Percentiles rank a stretch among this genome's conserved stretches.
phyloP scores from a whole-genome alignment of 2,113 vertebrate species.

The Isichthys henryi region DNA sequence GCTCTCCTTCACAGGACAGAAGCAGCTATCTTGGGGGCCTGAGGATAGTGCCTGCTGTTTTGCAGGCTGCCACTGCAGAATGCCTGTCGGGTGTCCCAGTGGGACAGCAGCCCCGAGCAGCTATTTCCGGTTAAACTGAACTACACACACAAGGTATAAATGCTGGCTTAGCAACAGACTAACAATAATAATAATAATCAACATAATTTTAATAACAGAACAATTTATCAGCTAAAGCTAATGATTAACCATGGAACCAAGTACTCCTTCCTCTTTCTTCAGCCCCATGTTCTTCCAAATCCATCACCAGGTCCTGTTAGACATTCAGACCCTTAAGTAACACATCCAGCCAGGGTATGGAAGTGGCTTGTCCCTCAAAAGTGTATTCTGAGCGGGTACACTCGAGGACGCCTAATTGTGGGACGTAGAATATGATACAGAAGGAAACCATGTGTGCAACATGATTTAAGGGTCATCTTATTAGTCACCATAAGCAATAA shows the following conservation, averaged over 20 bases:
- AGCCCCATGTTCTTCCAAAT: not conserved
- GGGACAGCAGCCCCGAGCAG: not conserved
- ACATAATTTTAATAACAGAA: not conserved
- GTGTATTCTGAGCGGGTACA: not conserved
- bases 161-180: not conserved
- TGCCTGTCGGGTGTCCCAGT: not conserved
- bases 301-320: not conserved
- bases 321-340: not conserved
- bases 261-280: not conserved
- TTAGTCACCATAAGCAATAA: not conserved
- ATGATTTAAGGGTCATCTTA: not conserved
- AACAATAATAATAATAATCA: not conserved
- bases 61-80: not conserved
- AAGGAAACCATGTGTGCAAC: not conserved
- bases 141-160: not conserved
- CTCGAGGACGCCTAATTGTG: not conserved
- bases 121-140: not conserved
- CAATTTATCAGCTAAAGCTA: not conserved
- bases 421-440: not conserved
- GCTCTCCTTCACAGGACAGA: not conserved
- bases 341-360: not conserved
- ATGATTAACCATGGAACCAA: not conserved
- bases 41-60: not conserved
- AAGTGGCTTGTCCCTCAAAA: not conserved
- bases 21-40: not conserved